phyloP scores from a whole-genome alignment of 1,140 invertebrate species.

The Drosophila orosa region DNA sequence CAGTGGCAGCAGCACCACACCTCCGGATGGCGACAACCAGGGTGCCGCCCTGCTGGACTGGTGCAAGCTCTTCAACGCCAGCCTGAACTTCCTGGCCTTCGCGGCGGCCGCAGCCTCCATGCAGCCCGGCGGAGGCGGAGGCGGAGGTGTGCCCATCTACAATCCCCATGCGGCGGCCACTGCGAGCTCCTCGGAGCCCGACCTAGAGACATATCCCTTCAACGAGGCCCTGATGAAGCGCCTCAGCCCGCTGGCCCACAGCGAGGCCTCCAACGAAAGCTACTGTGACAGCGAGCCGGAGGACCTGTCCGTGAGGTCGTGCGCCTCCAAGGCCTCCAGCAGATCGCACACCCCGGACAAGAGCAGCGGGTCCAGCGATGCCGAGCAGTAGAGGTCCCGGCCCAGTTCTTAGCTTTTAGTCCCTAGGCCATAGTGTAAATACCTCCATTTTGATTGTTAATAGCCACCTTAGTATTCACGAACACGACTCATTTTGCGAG shows the following conservation, averaged over 20 bases:
- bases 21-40: conserved; percentile 76
- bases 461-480: conserved; percentile 37
- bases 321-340: conserved; percentile 73
- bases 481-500: conserved; percentile 39
- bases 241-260: conserved; percentile 73
- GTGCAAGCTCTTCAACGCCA: conserved; percentile 89
- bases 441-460: conserved; percentile 43
- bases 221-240: conserved; percentile 84
- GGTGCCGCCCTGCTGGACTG: conserved; percentile 87
- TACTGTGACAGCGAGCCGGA: conserved; percentile 79
- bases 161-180: conserved; percentile 18
- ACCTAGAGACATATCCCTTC: conserved; percentile 85
- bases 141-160: conserved; percentile 13
- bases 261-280: conserved; percentile 75
- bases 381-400: conserved; percentile 57
- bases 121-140: conserved; percentile 44
- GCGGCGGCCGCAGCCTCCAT: conserved; percentile 72
- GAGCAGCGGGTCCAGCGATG: conserved; percentile 64
- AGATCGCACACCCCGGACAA: conserved; percentile 74
- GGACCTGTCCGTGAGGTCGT: conserved; percentile 79
- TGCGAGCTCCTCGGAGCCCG: conserved; percentile 25
- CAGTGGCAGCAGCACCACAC: conserved; percentile 28
- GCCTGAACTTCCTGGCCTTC: conserved; percentile 76
- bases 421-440: conserved; percentile 62
- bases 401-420: conserved; percentile 19